Evolutionary conservation across 2,888 invertebrate species (phyloP), one percentile per base, ranked within the genome.

Genomic region (Achlya flavicornis): DNA sequence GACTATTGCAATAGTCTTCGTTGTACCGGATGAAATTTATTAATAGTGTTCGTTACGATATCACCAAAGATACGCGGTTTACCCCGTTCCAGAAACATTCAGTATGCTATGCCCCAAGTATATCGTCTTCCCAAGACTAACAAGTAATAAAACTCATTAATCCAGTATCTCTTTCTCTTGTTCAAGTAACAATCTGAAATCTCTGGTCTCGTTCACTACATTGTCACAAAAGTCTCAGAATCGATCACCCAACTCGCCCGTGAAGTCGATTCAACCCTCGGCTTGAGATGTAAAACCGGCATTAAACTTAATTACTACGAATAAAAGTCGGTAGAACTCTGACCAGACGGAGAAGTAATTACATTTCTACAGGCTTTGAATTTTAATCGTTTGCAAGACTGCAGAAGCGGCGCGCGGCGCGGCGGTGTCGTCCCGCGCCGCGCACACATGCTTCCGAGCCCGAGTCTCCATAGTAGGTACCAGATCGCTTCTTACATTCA

Each of bases 291-390:
- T 89, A 88, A 89, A 88, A 85, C 84, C 80, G 83, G 78, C 86
- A 86, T 89, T 88, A 88, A 88, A 87, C 87, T 89, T 91, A 91
- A 93, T 91, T 90, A 88, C 89, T 81, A 73, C 75, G 84, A 87
- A 90, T 89, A 90, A 89, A 91, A 90, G 87, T 88, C 83, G 78
- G 74, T 76, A 75, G 83, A 87, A 90, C 88, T 89, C 83, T 88
- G 88, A 86, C 91, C 89, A 86, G 86, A 86, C 85, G 82, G 81
- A 80, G 84, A 85, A 88, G 90, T 90, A 92, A 92, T 92, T 91
- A 90, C 88, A 87, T 90, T 90, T 90, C 88, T 91, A 90, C 92
- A 81, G 81, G 86, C 87, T 92, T 89, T 92, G 92, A 92, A 92
- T 92, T 91, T 90, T 88, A 92, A 92, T 90, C 86, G 88, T 84